Evolutionary conservation across 1,140 invertebrate species (phyloP), one percentile per base, ranked within the genome.

Genomic region (Drosophila trapezifrons): DNA sequence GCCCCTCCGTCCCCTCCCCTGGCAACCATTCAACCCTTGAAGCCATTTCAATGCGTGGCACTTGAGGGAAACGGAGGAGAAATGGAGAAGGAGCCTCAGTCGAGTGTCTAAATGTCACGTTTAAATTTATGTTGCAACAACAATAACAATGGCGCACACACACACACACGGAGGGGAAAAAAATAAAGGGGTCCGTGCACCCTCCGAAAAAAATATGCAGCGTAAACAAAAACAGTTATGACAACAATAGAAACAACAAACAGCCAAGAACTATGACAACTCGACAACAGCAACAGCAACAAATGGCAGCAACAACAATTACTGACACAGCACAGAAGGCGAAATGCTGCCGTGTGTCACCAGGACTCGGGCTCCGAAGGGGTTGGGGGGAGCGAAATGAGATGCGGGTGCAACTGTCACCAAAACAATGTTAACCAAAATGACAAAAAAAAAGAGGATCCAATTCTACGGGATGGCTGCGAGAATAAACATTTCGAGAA

Each of bases 231-330:
- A 89, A 80, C 76, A 86, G 78, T 77, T 79, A 80, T 74, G 76
- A 80, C 71, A 83, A 89, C 83, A 89, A 87, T 73, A 79, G 79
- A 66, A 78, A 77, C 78, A 80, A 84, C 78, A 76, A 76, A 81
- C 71, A 73, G 69, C 29, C 63, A 65, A 73, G 77, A 87, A 80
- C 72, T 74, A 76, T 70, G 67, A 74, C 75, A 75, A 76, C 73
- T 66, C 73, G 62, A 57, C 71, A 74, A 74, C 43, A 66, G 51
- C 51, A 51, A 51, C 25, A 51, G 57, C 52, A 62, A 80, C 65
- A 56, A 43, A 49, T 43, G 43, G 54, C 57, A 65, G 56, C 65
- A 65, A 64, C 60, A 79, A 66, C 60, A 76, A 64, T 60, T 56
- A 77, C 75, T 70, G 72, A 65, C 56, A 73, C 74, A 78, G 54